A percentile compares a stretch with the other conserved stretches of the same genome.
These are phyloP conservation scores for Phymanthus crucifer DNA, from an alignment of 92 coral and sea anemone species.

Conservation along the genomic window DNA sequence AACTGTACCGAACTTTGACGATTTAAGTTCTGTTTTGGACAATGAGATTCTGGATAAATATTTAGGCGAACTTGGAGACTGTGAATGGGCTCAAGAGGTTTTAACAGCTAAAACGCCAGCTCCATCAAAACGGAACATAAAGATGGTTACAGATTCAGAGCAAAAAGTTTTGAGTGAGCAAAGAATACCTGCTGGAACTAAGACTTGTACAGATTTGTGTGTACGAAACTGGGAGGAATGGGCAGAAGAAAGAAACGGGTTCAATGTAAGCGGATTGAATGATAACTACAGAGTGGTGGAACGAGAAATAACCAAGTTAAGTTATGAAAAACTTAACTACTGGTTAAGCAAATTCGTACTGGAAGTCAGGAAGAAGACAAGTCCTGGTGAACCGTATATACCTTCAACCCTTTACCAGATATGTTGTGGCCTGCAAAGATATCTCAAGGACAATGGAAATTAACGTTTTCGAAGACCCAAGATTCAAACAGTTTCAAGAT, in stretches of 20 bases:
- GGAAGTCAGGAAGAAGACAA: slow-evolving; percentile 33
- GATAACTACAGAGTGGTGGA: slow-evolving; percentile 10
- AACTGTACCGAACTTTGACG: not conserved
- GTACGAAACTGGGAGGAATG: slow-evolving; percentile 33
- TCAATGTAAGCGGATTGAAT: not conserved
- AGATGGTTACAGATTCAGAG: not conserved
- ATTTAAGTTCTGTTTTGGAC: not conserved
- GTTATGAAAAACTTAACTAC: slow-evolving; percentile 32
- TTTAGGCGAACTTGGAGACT: not conserved
- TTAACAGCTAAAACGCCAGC: not conserved
- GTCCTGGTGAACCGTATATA: not conserved
- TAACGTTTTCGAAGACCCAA: slow-evolving; percentile 25
- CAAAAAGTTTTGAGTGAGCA: not conserved
- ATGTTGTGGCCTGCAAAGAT: not conserved
- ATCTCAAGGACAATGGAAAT: slow-evolving; percentile 3
- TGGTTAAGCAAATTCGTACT: slow-evolving; percentile 49
- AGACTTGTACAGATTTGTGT: not conserved
- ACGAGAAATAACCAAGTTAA: slow-evolving; percentile 15
- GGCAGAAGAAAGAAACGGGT: slow-evolving; percentile 40
- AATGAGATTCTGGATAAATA: not conserved
- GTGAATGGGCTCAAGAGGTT: not conserved
- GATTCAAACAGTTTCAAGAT: slow-evolving; percentile 42
- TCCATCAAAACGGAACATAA: slow-evolving; percentile 2
- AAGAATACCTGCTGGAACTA: not conserved
- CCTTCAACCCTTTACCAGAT: not conserved